Percentiles rank a stretch among this genome's conserved stretches.
Conservation (phyloP, 2,113 vertebrate genomes). For the Taurulus bubalis region DNA sequence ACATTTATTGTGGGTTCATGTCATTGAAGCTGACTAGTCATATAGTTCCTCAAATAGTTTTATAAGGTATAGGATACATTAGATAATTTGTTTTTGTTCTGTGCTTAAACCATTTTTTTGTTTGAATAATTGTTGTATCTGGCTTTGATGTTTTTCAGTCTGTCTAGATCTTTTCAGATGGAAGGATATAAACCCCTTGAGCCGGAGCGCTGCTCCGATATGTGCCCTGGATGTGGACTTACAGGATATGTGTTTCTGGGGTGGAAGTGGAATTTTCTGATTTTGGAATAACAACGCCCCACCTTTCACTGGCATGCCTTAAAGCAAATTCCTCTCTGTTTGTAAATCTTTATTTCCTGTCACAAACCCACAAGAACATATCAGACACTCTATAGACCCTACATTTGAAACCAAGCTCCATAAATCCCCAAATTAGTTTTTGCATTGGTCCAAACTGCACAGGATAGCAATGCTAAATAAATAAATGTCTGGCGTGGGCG, state of each 20-base stretch:
- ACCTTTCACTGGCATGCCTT: constrained; percentile 68
- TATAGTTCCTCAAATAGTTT: not conserved
- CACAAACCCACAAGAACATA: constrained; percentile 67
- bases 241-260: constrained; percentile 60
- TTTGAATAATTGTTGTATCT: not conserved
- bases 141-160: constrained; percentile 12
- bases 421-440: constrained; percentile 69
- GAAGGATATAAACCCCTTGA: constrained; percentile 11
- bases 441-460: constrained; percentile 54
- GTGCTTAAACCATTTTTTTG: not conserved
- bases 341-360: constrained; percentile 73
- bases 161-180: constrained; percentile 10
- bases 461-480: constrained; percentile 70
- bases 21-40: not conserved
- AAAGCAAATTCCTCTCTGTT: constrained; percentile 56
- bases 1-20: not conserved
- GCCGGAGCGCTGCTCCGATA: constrained; percentile 32
- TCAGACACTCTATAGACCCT: constrained; percentile 50
- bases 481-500: constrained; percentile 66
- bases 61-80: not conserved
- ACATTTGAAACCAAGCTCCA: constrained; percentile 62
- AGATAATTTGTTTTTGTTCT: not conserved
- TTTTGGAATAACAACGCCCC: constrained; percentile 71
- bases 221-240: constrained; percentile 37
- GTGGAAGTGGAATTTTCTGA: constrained; percentile 63